A percentile compares a stretch with the other conserved stretches of the same genome.
These are phyloP conservation scores for Euphysa ruthae DNA, from an alignment of 30 jellyfish, hydroid and myxozoan genomes.

Conservation along the genomic window DNA sequence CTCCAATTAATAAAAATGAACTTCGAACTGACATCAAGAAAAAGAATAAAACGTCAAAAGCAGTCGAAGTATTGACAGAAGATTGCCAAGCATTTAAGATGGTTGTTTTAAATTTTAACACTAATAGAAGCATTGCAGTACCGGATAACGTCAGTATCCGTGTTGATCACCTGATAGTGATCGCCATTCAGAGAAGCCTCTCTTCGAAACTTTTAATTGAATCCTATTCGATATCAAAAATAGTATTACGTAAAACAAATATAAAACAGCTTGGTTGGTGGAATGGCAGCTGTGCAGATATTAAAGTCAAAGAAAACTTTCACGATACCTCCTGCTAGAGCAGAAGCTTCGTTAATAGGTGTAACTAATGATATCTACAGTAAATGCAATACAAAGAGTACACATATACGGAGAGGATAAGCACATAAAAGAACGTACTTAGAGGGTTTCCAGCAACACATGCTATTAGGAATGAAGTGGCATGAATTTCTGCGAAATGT, in stretches of 20 bases:
- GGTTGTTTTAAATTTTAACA: not conserved
- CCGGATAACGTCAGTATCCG: not conserved
- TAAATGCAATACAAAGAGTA: not conserved
- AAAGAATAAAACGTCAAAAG: slow-evolving; percentile 1
- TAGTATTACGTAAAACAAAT: not conserved
- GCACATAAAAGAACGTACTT: not conserved
- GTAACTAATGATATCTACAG: not conserved
- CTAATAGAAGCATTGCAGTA: not conserved
- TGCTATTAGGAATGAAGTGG: too few relatives aligned
- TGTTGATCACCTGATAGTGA: not conserved
- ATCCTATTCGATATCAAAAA: not conserved
- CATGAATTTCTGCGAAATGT: not conserved
- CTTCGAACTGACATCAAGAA: not conserved
- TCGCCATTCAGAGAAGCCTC: not conserved
- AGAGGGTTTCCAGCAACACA: not conserved
- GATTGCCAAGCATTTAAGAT: not conserved
- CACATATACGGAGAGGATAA: not conserved
- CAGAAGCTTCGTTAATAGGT: not conserved
- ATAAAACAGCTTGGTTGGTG: not conserved
- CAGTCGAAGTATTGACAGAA: not conserved
- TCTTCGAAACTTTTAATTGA: not conserved
- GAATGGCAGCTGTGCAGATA: not conserved
- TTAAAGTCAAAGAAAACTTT: not conserved
- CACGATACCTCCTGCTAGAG: not conserved
- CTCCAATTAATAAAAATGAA: not conserved